Base-by-base conservation (phyloP, 1,140 invertebrate genomes). In the Philotrypesis tridentata region DNA sequence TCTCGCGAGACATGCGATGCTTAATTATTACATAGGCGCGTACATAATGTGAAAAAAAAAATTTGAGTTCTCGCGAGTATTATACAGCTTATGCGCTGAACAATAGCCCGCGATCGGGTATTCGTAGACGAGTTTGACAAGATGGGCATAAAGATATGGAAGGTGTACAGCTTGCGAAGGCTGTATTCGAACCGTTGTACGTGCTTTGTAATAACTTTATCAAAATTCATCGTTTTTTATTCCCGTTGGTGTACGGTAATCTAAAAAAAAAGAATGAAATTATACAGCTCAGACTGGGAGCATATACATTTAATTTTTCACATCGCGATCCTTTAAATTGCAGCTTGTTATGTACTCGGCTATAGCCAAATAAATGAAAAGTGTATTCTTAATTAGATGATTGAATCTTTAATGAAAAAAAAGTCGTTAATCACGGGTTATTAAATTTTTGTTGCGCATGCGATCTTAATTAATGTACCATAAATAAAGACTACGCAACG, bases 371-470 rank as follows among this genome's bases (percentile, higher is more conserved):
- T 40, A 43, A 72, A 72, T 11, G 8, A 37, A 27, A 55, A 27
- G 70, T n/a, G 48, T 77, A 37, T 17, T 23, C 17, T 72, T 61
- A 79, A 79, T 79, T 40, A n/a, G 29, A 79, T 63, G 63, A 72
- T 79, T 40, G n/a, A 43, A 25, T 0, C 27, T 7, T 2, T 25
- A 61, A 9, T 72, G 23, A 74, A 48, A 43, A 33, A 33, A 61
- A n/a, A 17, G 21, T 65, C 1, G 7, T 48, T 74, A 67, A 65
- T 73, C 31, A 25, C 3, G n/a, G 27, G 33, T n/a, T 23, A 81
- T 81, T 68, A 65, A 81, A 75, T 25, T 81, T 81, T 75, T 23
- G 21, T 63, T 63, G 12, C 2, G 40, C 60, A 65, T 73, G 71
- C 79, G 21, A 80, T 6, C 33, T 48, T 73, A 73, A 73, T 65